phyloP scores from a whole-genome alignment of 1,140 invertebrate genomes.

The Tetramorium simillimum region DNA sequence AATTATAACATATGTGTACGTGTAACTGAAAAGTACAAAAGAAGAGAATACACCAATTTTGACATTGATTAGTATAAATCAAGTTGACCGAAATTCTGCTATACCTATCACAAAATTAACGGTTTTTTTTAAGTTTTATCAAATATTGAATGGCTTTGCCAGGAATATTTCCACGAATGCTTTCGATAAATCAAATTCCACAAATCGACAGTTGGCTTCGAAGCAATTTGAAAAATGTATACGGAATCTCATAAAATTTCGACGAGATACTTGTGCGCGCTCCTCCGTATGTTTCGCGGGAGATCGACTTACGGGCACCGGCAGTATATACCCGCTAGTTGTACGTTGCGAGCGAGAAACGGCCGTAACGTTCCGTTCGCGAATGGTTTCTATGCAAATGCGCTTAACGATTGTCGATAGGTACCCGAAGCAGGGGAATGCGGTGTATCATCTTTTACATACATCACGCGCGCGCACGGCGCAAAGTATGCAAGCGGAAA shows the following conservation, averaged over 20 bases:
- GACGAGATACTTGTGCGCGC: background rate
- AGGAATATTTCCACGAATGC: background rate
- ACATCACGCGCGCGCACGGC: background rate
- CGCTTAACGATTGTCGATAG: constrained; percentile 68
- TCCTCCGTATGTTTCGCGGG: background rate
- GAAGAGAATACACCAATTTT: background rate
- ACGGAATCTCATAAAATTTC: constrained; percentile 45
- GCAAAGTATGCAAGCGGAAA: constrained; percentile 1
- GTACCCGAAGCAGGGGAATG: constrained; percentile 50
- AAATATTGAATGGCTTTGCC: background rate
- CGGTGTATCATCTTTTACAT: constrained; percentile 69
- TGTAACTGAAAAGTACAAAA: background rate
- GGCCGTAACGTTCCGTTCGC: constrained; percentile 67
- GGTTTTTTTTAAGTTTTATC: constrained; percentile 2
- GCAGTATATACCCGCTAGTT: constrained; percentile 7
- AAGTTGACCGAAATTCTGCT: too few relatives aligned
- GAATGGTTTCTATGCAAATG: constrained; percentile 74
- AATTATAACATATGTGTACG: background rate
- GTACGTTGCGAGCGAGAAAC: constrained; percentile 65
- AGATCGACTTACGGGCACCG: constrained; percentile 19
- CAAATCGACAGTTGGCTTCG: constrained; percentile 32
- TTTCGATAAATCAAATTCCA: constrained; percentile 44
- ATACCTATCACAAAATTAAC: background rate
- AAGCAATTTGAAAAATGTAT: constrained; percentile 51
- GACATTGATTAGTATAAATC: too few relatives aligned